phyloP scores from a whole-genome alignment of 2,888 invertebrate genomes.

The Lysandra coridon region DNA sequence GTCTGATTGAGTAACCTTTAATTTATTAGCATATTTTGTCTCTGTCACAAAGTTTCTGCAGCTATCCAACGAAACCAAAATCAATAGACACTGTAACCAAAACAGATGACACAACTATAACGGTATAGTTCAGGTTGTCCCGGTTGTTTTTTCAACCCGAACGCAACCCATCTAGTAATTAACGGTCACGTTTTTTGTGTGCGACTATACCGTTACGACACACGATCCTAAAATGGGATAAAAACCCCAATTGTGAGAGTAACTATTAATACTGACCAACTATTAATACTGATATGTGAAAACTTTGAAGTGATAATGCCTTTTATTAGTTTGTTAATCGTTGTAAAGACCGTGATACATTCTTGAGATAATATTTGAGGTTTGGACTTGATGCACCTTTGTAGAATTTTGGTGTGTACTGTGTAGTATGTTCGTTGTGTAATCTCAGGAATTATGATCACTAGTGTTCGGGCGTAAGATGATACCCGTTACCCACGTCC shows the following conservation, averaged over 20 bases:
- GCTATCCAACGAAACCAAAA: too few relatives aligned
- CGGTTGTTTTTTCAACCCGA: neutral
- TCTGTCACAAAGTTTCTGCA: too few relatives aligned
- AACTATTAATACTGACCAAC: neutral
- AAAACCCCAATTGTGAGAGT: neutral
- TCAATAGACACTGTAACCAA: too few relatives aligned
- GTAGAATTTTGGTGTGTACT: too few relatives aligned
- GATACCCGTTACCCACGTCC: too few relatives aligned
- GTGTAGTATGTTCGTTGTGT: too few relatives aligned
- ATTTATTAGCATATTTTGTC: too few relatives aligned
- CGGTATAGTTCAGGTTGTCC: neutral
- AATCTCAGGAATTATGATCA: too few relatives aligned
- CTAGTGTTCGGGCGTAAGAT: too few relatives aligned
- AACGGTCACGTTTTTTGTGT: slow-evolving; percentile 29
- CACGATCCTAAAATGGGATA: neutral
- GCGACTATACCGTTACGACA: slow-evolving; percentile 8
- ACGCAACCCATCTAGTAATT: slow-evolving; percentile 33
- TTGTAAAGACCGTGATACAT: neutral
- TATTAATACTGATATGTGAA: neutral
- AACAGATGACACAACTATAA: neutral
- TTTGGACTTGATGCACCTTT: too few relatives aligned
- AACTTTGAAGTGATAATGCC: neutral
- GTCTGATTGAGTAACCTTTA: too few relatives aligned
- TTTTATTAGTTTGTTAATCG: neutral
- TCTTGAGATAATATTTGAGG: neutral